Percentiles rank a stretch among this genome's conserved stretches.
These are phyloP conservation scores for Anastatus disparis DNA, from an alignment of 1,140 invertebrate genomes.

Conservation along the genomic window DNA sequence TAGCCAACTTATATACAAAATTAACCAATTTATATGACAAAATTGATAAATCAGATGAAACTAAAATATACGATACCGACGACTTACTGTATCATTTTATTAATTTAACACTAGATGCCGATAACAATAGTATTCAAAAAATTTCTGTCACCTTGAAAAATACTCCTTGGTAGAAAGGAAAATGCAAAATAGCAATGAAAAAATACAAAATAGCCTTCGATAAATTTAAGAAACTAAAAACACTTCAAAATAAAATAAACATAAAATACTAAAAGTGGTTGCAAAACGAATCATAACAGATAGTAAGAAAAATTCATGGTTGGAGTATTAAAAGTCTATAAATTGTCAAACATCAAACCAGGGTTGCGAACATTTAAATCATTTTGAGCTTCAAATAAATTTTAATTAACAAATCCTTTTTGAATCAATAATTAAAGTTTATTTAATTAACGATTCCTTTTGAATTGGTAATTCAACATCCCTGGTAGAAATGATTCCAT, in stretches of 20 bases:
- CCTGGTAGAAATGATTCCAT: no score
- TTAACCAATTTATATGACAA: neutral
- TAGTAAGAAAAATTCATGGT: slow-evolving; percentile 20
- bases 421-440: no score
- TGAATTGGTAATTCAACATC: no score
- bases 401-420: no score
- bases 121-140: neutral
- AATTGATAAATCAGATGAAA: neutral
- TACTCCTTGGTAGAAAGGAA: neutral
- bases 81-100: neutral
- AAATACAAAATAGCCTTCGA: slow-evolving; percentile 48
- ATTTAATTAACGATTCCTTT: no score
- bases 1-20: neutral
- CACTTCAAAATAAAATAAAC: slow-evolving; percentile 44
- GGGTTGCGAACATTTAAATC: no score
- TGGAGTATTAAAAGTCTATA: neutral
- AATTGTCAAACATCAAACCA: no score
- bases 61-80: neutral
- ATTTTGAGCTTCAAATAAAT: no score
- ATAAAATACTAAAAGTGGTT: slow-evolving; percentile 45
- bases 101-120: neutral
- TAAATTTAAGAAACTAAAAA: slow-evolving; percentile 48
- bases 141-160: neutral
- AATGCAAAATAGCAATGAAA: slow-evolving; percentile 44
- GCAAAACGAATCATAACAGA: slow-evolving; percentile 23